Evolutionary conservation across 2,797 vertebrate genomes (phyloP).

Genomic region (Callimico goeldii): DNA sequence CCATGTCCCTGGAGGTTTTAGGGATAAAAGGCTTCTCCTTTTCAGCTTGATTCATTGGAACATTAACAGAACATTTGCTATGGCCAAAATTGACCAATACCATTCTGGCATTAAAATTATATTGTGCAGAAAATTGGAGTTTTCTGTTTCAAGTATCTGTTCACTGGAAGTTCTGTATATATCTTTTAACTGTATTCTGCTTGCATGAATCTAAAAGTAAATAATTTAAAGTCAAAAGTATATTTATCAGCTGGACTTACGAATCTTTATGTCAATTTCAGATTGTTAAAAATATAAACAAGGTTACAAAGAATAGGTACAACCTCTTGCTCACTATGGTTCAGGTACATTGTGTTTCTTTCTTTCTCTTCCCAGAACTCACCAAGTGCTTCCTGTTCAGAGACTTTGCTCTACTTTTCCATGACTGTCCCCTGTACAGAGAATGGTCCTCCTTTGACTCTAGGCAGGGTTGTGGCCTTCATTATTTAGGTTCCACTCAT

Average conservation of each 20-base stretch:
- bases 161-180: background rate
- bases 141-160: background rate
- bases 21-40: too few relatives aligned
- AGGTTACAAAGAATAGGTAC: background rate
- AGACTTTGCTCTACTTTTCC: fast-evolving
- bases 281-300: background rate
- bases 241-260: background rate
- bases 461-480: background rate
- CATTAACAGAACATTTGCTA: background rate
- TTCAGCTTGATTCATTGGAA: background rate
- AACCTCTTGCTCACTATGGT: background rate
- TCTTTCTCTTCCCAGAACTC: background rate
- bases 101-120: background rate
- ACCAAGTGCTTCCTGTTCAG: background rate
- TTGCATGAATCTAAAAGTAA: background rate
- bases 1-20: background rate
- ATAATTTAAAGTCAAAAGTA: background rate
- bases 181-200: background rate
- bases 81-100: background rate
- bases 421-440: too few relatives aligned
- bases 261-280: background rate
- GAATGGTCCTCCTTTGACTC: too few relatives aligned
- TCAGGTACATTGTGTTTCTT: background rate
- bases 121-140: background rate
- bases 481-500: background rate